Evolutionary conservation across 2,113 vertebrate genomes (phyloP).

Genomic region (Australoheros scitulus): DNA sequence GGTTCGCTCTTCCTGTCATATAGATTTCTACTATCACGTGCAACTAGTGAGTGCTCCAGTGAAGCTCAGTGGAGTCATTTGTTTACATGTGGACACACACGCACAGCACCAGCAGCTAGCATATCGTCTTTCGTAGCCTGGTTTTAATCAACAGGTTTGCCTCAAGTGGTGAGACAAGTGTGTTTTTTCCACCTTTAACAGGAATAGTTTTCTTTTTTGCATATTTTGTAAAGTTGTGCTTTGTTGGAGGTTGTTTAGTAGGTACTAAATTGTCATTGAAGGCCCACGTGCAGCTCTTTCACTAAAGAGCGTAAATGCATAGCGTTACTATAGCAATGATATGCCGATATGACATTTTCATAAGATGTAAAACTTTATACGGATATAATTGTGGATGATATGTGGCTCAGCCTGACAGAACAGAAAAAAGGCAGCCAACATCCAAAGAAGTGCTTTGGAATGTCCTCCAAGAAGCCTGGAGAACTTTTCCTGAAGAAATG

Average conservation of each 20-base stretch:
- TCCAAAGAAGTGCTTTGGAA: neutral
- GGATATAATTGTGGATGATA: neutral
- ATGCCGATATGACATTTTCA: too few relatives aligned
- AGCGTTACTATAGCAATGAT: rapidly evolving
- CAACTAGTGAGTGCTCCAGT: neutral
- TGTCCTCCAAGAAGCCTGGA: neutral
- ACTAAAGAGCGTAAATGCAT: rapidly evolving
- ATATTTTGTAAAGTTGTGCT: neutral
- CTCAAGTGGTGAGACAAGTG: neutral
- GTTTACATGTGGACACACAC: neutral
- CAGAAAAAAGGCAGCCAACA: neutral
- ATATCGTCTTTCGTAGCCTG: rapidly evolving
- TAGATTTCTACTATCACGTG: neutral
- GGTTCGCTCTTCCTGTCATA: neutral
- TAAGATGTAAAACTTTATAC: neutral
- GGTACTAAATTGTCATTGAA: rapidly evolving
- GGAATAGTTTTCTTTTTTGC: too few relatives aligned
- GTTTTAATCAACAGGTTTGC: neutral
- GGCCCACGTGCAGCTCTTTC: too few relatives aligned
- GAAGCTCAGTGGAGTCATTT: neutral
- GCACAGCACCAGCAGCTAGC: neutral
- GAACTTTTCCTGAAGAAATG: neutral
- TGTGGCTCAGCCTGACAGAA: neutral
- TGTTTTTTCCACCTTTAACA: too few relatives aligned
- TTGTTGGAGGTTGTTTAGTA: neutral